phyloP scores from a whole-genome alignment of 2,113 vertebrate species.

The Pogonocichla stellata region DNA sequence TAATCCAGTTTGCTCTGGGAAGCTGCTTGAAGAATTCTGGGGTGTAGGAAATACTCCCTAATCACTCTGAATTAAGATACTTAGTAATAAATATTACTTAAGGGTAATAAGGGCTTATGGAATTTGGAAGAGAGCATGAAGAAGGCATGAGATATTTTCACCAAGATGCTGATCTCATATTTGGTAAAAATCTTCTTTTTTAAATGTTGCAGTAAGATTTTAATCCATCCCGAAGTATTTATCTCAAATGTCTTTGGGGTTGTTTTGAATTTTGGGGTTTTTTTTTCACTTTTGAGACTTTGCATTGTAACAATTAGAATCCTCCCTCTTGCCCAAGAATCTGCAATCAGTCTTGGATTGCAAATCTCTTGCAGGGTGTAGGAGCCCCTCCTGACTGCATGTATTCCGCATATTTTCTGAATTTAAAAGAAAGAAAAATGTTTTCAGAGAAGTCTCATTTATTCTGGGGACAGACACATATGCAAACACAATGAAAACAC shows the following conservation, averaged over 20 bases:
- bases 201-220: neutral
- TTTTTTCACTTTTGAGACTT: neutral
- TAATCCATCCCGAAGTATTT: neutral
- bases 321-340: neutral
- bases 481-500: neutral
- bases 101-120: neutral
- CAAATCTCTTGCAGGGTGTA: neutral
- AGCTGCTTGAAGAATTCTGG: neutral
- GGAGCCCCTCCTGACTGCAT: neutral
- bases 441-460: neutral
- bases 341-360: neutral
- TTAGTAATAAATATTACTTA: neutral
- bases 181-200: neutral
- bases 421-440: neutral
- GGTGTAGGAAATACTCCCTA: neutral
- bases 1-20: neutral
- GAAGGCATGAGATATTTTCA: neutral
- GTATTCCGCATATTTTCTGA: neutral
- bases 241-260: neutral
- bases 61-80: neutral
- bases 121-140: neutral
- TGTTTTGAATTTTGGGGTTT: rapidly evolving
- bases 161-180: neutral
- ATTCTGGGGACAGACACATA: neutral
- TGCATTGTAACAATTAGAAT: neutral